Evolutionary conservation across 2,888 invertebrate species (phyloP), one percentile per base, ranked within the genome.

Genomic region (Acronicta alni): DNA sequence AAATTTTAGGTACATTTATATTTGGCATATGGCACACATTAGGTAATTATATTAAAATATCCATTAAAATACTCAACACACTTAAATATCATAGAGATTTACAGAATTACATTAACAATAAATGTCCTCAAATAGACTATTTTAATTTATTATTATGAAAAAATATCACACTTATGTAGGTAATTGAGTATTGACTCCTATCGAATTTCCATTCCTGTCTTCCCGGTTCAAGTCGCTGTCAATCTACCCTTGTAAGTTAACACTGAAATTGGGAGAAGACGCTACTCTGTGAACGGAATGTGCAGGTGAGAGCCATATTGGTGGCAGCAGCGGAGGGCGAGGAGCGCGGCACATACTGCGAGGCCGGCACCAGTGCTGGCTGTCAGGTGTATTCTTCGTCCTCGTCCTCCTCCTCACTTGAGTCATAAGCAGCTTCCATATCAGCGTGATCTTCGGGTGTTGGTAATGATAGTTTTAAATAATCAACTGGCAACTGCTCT

Each of bases 401-500:
- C 3, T 88, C 89, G 20, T 88, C 88, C 43, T 88, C 88, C 23
- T 88, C 90, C 52, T 92, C 92, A 52, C 89, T 89, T 3, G 90
- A 89, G 23, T 91, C 91, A 14, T 90, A 88, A 35, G 84, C 87
- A 9, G 84, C 85, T 14, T 90, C 90, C n/a, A 84, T 80, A 8
- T 87, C 90, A 1, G 85, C 74, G 26, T 56, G 62, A 35, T 75
- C 77, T 41, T 77, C 78, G 5, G 78, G 73, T 6, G 72, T 57
- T 23, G 78, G 76, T 35, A 96, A 82, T 3, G 96, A 76, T 46
- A 85, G 89, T 72, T 95, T 95, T 58, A 96, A 82, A 79, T 96
- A 96, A 75, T 96, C 95, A 26, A 92, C 92, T 0, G 93, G 89
- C 15, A 92, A 87, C 4, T 94, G 89, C 12, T 92, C 94, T 23